These are phyloP conservation scores for Leucoraja erinaceus DNA, from an alignment of 2,113 vertebrate species.

Conservation along the genomic window DNA sequence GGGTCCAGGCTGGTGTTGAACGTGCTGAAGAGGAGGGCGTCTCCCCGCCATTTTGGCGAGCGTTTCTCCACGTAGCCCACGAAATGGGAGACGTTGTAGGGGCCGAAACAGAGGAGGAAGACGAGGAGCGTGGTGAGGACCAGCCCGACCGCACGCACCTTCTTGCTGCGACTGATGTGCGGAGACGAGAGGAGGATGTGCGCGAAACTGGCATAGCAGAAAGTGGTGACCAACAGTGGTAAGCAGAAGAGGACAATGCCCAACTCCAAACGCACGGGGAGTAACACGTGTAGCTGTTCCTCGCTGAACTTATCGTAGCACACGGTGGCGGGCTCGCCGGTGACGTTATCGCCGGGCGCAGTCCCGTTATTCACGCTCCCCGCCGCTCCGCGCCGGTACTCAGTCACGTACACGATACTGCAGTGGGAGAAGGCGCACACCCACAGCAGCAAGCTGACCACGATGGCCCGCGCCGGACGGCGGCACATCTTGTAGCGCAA, in stretches of 20 bases:
- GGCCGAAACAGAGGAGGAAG: constrained; percentile 60
- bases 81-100: constrained; percentile 80
- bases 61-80: constrained; percentile 55
- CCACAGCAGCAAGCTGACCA: constrained; percentile 67
- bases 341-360: neutral
- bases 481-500: constrained; percentile 65
- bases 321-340: accelerated
- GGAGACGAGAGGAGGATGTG: constrained; percentile 54
- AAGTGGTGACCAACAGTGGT: constrained; percentile 55
- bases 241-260: constrained; percentile 53
- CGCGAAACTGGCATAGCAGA: constrained; percentile 67
- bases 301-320: constrained; percentile 50
- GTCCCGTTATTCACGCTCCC: no score
- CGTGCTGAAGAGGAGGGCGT: constrained; percentile 68
- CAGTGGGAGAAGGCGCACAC: constrained; percentile 60
- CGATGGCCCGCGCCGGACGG: constrained; percentile 52
- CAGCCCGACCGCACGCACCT: constrained; percentile 51
- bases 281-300: constrained; percentile 25
- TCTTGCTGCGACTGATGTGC: constrained; percentile 46
- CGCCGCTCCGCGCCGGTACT: constrained; percentile 50
- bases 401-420: constrained; percentile 65
- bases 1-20: constrained; percentile 80
- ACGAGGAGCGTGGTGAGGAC: constrained; percentile 51
- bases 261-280: constrained; percentile 51
- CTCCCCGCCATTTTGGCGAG: constrained; percentile 64